Percentiles rank a stretch among this genome's conserved stretches.
These are phyloP conservation scores for Lasioglossum calceatum DNA, from an alignment of 2,888 invertebrate species.

Conservation along the genomic window DNA sequence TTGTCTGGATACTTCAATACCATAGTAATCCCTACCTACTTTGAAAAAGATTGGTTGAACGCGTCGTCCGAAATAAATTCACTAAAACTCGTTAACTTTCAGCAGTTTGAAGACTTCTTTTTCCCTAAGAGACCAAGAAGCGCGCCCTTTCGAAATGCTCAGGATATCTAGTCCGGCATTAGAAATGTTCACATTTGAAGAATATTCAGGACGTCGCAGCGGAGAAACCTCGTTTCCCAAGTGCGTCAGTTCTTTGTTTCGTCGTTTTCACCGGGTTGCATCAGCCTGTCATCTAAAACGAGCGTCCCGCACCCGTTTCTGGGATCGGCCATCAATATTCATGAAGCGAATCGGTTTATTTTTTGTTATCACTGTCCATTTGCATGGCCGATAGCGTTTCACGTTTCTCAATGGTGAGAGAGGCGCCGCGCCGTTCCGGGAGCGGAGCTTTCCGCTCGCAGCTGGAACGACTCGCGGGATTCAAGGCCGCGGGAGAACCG, in stretches of 20 bases:
- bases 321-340: constrained; percentile 30
- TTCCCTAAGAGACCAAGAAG: neutral
- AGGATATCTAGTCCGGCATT: neutral
- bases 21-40: too few species aligned
- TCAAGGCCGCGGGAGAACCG: neutral
- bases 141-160: neutral
- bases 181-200: neutral
- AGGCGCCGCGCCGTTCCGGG: neutral
- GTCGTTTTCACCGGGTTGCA: neutral
- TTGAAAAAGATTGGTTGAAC: neutral
- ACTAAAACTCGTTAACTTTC: neutral
- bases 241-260: neutral
- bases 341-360: neutral
- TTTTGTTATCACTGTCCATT: constrained; percentile 18
- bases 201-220: neutral
- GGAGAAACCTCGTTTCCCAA: neutral
- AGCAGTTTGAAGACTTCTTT: neutral
- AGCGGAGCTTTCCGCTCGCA: neutral
- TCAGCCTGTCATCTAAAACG: neutral
- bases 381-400: constrained; percentile 33
- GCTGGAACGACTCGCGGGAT: neutral
- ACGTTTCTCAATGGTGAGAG: neutral
- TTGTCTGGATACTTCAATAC: too few species aligned
- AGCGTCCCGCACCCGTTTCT: neutral
- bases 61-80: too few species aligned